Evolutionary conservation across 2,113 vertebrate species (phyloP).

Genomic region (Notechis scutatus): DNA sequence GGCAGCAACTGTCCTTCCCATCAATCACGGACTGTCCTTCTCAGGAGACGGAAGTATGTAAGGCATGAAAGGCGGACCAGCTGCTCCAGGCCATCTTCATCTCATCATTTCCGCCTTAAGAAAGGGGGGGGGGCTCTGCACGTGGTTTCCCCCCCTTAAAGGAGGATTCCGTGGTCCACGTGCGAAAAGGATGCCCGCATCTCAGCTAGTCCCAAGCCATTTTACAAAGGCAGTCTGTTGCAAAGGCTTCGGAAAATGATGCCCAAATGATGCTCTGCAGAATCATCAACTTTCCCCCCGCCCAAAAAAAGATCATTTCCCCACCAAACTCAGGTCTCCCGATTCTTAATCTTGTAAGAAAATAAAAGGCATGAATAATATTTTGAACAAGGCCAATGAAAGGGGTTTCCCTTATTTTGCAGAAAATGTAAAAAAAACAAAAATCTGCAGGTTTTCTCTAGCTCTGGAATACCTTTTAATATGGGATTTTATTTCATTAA

Average conservation of each 20-base stretch:
- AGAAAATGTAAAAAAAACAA: no score
- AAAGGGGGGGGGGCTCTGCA: not conserved
- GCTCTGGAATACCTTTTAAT: no score
- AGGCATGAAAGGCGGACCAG: not conserved
- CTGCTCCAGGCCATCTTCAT: not conserved
- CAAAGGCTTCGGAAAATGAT: not conserved
- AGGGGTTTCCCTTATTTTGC: not conserved
- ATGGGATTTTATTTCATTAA: no score
- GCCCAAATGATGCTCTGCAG: no score
- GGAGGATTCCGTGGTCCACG: not conserved
- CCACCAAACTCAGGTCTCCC: not conserved
- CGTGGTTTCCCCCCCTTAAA: not conserved
- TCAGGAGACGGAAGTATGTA: not conserved
- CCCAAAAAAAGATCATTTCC: accelerated
- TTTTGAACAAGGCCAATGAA: not conserved
- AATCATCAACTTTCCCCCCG: no score
- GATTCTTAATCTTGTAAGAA: not conserved
- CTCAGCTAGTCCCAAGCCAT: not conserved
- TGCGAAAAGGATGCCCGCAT: not conserved
- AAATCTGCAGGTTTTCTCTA: not conserved
- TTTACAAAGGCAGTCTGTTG: not conserved
- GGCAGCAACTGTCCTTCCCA: not conserved
- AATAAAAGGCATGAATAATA: not conserved
- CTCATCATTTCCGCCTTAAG: not conserved
- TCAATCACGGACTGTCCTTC: not conserved